Base-by-base conservation (phyloP, 2,797 vertebrate genomes). In the Bradypus variegatus region DNA sequence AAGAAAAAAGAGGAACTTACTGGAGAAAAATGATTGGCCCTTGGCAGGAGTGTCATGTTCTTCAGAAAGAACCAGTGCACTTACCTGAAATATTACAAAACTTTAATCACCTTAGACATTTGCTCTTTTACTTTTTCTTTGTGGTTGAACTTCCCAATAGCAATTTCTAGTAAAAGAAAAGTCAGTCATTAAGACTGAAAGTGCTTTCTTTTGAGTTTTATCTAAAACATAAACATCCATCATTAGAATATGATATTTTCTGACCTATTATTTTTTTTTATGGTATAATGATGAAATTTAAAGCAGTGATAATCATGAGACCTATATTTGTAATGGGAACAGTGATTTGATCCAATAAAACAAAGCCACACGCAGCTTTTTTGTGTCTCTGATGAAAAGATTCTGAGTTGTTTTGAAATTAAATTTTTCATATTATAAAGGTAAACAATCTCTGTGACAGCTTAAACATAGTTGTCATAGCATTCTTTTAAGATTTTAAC, bases 401-500 rank as follows among this genome's bases (percentile, higher is more conserved):
- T 94, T 86, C 45, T 87, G 55, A 64, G 27, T 89, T 33, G 77
- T 84, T 89, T 84, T 93, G n/a, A 93, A 87, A 88, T 76, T 75
- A 78, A 65, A 64, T 45, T 75, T 75, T 89, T 45, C 15, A 15
- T 82, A 65, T 55, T 88, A 77, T 3, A 23, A 70, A 53, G n/a
- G 33, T 82, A 19, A 90, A 48, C 8, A 65, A 31, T 78, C n/a
- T 90, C 27, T 18, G 45, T 87, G 27, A 48, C 65, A 67, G 36
- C 58, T 45, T 64, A 77, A 76, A 77, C 48, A 38, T 64, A 91
- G 53, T 82, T 70, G n/a, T 25, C 25, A 8, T 87, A 75, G 8
- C 67, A 48, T 75, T 92, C 76, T 85, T 92, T 86, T 78, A 93
- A 89, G 64, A 62, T 78, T 90, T 78, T 95, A 86, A 84, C 41